A percentile compares a stretch with the other conserved stretches of the same genome.
Evolutionary conservation across 2,113 vertebrate species (phyloP).

Genomic region (Chionodraco myersi): DNA sequence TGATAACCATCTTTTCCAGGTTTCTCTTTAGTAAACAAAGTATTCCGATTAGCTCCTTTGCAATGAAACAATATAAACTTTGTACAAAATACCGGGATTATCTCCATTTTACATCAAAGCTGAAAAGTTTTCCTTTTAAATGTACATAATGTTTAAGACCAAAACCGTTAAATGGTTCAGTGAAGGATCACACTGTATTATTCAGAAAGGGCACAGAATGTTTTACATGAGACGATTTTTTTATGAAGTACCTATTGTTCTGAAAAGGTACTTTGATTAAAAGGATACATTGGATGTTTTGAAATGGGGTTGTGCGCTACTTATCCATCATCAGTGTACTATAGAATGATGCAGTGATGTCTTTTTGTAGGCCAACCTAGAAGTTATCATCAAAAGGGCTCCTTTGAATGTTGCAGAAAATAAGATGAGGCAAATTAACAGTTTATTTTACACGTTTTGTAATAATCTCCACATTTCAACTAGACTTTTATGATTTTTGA

Average conservation of each 20-base stretch:
- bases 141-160: not conserved
- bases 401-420: too few species aligned
- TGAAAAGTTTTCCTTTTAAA: not conserved
- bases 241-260: not conserved
- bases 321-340: too few species aligned
- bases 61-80: slow-evolving; percentile 18
- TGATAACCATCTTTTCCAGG: not conserved
- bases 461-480: too few species aligned
- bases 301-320: too few species aligned
- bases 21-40: slow-evolving; percentile 22
- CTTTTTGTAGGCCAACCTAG: too few species aligned
- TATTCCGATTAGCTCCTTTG: slow-evolving; percentile 2
- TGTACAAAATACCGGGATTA: slow-evolving; percentile 26
- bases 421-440: too few species aligned
- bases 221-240: not conserved
- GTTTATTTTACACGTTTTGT: too few species aligned
- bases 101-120: not conserved
- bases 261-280: not conserved
- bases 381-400: too few species aligned
- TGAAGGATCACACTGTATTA: not conserved
- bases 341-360: too few species aligned
- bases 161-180: not conserved
- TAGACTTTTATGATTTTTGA: too few species aligned
- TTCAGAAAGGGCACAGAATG: not conserved
- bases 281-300: too few species aligned